A percentile compares a stretch with the other conserved stretches of the same genome.
Conservation (phyloP, 2,113 vertebrate species). For the Thinocorus orbignyianus region DNA sequence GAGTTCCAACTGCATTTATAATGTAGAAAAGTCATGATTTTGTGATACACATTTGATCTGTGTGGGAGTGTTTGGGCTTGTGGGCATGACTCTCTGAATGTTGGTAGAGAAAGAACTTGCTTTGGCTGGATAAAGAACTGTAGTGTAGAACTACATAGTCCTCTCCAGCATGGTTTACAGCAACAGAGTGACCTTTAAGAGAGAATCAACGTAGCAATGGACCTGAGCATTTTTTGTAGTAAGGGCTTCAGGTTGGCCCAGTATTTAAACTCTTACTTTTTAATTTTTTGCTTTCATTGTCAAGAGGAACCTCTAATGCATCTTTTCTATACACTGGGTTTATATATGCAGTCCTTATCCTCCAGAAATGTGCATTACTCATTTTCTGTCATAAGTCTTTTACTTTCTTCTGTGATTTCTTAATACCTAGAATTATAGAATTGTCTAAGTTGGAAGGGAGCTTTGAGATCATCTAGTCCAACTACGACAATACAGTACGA, state of each 20-base stretch:
- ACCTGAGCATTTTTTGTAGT: neutral
- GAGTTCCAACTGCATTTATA: neutral
- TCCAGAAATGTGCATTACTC: rapidly evolving
- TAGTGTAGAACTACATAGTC: neutral
- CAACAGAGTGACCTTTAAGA: neutral
- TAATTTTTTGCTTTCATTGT: neutral
- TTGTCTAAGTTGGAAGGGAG: no score
- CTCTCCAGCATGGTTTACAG: neutral
- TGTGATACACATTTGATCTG: neutral
- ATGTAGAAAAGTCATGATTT: neutral
- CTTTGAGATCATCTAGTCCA: no score
- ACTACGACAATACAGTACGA: neutral
- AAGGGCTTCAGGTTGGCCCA: neutral
- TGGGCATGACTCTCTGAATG: neutral
- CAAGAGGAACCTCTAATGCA: neutral
- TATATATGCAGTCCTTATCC: neutral
- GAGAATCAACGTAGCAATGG: neutral
- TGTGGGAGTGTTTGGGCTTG: neutral
- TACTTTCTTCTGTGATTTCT: neutral
- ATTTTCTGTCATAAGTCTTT: neutral
- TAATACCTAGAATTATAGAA: neutral
- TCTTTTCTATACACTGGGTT: neutral
- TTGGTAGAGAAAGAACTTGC: neutral
- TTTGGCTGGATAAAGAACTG: neutral
- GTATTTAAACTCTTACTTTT: neutral